These are phyloP conservation scores for Abramis brama DNA, from an alignment of 2,113 vertebrate species.

Conservation along the genomic window DNA sequence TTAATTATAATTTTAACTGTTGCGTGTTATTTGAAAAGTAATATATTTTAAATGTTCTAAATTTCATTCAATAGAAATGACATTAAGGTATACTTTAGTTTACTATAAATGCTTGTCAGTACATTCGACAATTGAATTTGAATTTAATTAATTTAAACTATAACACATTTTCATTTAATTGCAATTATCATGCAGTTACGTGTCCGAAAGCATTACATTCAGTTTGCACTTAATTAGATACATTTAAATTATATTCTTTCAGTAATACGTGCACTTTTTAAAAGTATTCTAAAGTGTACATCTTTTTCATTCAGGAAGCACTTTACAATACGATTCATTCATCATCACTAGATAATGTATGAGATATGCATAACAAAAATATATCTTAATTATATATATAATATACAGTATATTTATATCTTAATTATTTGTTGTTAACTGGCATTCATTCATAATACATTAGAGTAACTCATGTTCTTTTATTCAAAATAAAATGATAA, in stretches of 20 bases:
- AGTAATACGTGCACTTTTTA: neutral
- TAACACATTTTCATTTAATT: neutral
- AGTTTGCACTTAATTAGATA: neutral
- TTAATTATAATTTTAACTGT: neutral
- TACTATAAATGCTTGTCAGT: neutral
- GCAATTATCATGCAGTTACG: neutral
- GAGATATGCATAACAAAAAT: no score
- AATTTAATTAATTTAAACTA: neutral
- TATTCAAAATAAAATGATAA: neutral
- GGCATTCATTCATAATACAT: neutral
- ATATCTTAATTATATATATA: no score
- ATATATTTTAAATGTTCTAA: neutral
- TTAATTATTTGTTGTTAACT: no score
- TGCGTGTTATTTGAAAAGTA: neutral
- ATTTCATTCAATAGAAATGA: neutral
- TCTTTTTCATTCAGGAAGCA: neutral
- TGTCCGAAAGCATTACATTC: neutral
- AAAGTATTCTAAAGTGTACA: neutral
- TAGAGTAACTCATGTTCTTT: neutral
- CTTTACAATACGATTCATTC: no score
- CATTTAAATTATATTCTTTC: neutral
- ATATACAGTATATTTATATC: no score
- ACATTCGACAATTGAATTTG: neutral
- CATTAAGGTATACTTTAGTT: neutral
- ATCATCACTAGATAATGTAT: no score